Evolutionary conservation across 1,140 invertebrate genomes (phyloP).

Genomic region (Drosophila lini): DNA sequence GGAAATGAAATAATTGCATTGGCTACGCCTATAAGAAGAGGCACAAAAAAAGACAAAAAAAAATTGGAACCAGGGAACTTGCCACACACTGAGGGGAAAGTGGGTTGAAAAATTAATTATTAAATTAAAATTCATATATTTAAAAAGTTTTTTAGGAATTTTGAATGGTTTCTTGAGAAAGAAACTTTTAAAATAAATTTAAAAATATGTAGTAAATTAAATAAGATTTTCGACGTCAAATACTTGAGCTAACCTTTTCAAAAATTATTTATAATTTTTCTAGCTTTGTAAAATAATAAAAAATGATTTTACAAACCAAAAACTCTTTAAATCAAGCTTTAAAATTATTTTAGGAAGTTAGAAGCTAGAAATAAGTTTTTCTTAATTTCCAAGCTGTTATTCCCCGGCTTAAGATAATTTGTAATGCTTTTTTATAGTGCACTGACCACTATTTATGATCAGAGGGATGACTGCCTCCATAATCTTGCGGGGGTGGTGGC

Average conservation of each 20-base stretch:
- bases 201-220: too few relatives aligned
- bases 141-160: neutral
- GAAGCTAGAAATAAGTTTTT: neutral
- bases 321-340: rapidly evolving
- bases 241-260: rapidly evolving
- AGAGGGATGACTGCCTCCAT: neutral
- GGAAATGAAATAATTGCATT: constrained; percentile 78
- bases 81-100: neutral
- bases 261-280: too few relatives aligned
- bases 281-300: too few relatives aligned
- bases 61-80: neutral
- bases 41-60: constrained; percentile 16
- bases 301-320: neutral
- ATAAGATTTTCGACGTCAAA: neutral
- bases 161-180: neutral
- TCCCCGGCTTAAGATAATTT: neutral
- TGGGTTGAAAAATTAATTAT: neutral
- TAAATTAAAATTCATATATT: too few relatives aligned
- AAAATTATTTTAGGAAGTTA: neutral
- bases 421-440: neutral
- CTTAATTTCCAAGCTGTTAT: neutral
- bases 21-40: constrained; percentile 61
- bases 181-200: rapidly evolving
- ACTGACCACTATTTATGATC: neutral
- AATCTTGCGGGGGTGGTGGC: constrained; percentile 3